phyloP scores from a whole-genome alignment of 2,888 invertebrate genomes.

The Drosophila kambysellisi region DNA sequence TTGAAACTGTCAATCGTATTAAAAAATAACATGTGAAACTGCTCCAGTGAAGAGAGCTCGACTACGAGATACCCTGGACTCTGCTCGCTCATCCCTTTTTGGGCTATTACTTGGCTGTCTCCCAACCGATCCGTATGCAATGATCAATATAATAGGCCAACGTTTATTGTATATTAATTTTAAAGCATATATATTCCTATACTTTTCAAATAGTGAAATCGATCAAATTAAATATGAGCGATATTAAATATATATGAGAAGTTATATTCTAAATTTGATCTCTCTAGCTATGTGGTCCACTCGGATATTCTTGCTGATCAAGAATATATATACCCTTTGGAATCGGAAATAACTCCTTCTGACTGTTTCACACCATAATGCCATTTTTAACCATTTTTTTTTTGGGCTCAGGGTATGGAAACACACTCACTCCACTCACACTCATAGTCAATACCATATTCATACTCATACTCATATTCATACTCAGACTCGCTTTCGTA shows the following conservation, averaged over 20 bases:
- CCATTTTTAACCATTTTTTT: not conserved
- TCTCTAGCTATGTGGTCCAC: not conserved
- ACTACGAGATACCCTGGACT: not conserved
- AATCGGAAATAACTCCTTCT: not conserved
- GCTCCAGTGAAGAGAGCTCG: not conserved
- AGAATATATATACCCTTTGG: not conserved
- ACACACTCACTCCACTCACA: conserved; percentile 1
- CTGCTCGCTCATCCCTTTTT: not conserved
- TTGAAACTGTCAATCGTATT: conserved; percentile 76
- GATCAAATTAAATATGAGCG: too few species aligned
- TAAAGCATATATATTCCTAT: not conserved
- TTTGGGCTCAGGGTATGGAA: not conserved
- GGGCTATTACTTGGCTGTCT: not conserved
- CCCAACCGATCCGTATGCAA: too few species aligned
- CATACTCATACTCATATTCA: conserved; percentile 12
- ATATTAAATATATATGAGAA: not conserved
- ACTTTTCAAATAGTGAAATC: not conserved
- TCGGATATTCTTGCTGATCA: not conserved
- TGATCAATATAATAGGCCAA: not conserved
- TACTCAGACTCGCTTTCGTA: conserved; percentile 41
- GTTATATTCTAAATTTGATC: not conserved
- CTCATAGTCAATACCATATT: conserved; percentile 5
- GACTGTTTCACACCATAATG: not conserved
- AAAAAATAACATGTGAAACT: conserved; percentile 22
- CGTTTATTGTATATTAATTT: not conserved